Conservation (phyloP, 2,888 invertebrate species). For the Meteorus cinctellus region DNA sequence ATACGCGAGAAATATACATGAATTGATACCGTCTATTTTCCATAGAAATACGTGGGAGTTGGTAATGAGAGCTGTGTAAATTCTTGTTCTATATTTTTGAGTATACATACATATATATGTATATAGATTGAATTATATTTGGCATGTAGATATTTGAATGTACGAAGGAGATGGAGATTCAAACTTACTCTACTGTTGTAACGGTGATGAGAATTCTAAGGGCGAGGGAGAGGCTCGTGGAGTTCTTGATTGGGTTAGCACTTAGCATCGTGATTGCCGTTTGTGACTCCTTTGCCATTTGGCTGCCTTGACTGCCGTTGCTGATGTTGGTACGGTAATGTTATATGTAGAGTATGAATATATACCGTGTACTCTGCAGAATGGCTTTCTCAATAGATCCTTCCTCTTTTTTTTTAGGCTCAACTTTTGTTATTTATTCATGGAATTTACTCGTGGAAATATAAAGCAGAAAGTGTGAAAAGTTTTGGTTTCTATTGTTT, state of each 20-base stretch:
- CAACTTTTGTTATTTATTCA: neutral
- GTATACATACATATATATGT: neutral
- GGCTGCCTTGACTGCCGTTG: conserved; percentile 20
- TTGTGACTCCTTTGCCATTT: conserved; percentile 65
- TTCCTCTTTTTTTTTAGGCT: conserved; percentile 16
- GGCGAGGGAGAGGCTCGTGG: conserved; percentile 39
- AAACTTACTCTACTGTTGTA: conserved; percentile 9
- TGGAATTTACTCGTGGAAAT: neutral
- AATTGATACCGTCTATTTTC: neutral
- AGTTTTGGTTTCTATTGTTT: too few species aligned
- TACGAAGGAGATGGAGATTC: neutral
- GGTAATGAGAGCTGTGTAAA: neutral
- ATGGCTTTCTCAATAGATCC: neutral
- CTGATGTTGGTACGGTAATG: neutral
- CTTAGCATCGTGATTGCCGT: conserved; percentile 67
- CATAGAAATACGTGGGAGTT: neutral
- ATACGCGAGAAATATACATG: neutral
- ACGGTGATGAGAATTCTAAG: conserved; percentile 29
- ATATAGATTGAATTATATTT: conserved; percentile 1
- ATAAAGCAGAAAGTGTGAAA: neutral
- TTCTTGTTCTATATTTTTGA: neutral
- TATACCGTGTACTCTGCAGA: neutral
- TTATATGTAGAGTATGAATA: neutral
- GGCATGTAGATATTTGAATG: conserved; percentile 4
- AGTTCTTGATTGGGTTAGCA: conserved; percentile 65